These are phyloP conservation scores for Arctopsyche grandis DNA, from an alignment of 1,140 invertebrate species.

Conservation along the genomic window DNA sequence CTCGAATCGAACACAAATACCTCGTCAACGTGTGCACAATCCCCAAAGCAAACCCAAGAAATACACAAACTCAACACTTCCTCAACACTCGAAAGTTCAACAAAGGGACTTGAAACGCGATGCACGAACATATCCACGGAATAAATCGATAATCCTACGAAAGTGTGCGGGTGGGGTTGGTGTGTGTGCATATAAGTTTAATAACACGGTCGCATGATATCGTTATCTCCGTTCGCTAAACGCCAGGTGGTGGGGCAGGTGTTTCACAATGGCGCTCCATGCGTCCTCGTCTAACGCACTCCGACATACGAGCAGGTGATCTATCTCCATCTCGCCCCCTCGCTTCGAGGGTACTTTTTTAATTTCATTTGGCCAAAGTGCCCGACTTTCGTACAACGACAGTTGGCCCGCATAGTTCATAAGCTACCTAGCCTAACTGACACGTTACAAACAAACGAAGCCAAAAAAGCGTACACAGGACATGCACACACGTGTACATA, in stretches of 20 bases:
- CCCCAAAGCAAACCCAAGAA: too few relatives aligned
- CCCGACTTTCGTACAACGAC: background rate
- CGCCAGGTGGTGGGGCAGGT: constrained; percentile 34
- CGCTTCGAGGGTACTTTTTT: constrained; percentile 8
- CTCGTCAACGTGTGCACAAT: too few relatives aligned
- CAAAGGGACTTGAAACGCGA: too few relatives aligned
- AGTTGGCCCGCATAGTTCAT: background rate
- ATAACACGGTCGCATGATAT: constrained; percentile 33
- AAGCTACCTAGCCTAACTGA: background rate
- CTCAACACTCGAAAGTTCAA: too few relatives aligned
- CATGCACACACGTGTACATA: too few relatives aligned
- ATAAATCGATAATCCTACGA: background rate
- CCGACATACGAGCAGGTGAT: background rate
- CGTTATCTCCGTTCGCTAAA: constrained; percentile 26
- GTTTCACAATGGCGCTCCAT: background rate
- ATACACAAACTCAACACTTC: too few relatives aligned
- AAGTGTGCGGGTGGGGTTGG: background rate
- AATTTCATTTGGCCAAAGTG: constrained; percentile 3
- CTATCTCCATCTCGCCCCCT: background rate
- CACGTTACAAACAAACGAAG: too few relatives aligned
- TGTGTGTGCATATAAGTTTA: constrained; percentile 21
- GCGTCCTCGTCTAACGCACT: background rate
- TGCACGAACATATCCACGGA: too few relatives aligned
- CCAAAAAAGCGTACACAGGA: too few relatives aligned
- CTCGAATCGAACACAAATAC: too few relatives aligned